Evolutionary conservation across 2,113 vertebrate genomes (phyloP).

Genomic region (Ptychochromis oligacanthus): DNA sequence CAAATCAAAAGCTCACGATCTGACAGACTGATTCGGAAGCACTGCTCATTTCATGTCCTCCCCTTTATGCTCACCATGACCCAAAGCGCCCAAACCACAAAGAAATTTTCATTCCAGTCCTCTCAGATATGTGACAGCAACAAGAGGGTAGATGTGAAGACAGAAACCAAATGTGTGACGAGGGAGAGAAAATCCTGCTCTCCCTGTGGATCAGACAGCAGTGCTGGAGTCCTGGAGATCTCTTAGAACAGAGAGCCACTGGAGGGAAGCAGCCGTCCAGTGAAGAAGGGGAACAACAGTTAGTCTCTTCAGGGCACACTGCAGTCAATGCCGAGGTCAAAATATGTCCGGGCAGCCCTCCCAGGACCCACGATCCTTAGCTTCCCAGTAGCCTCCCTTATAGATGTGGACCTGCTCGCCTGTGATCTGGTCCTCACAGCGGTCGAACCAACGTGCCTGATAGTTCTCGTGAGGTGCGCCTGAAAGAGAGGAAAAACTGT

Average conservation of each 20-base stretch:
- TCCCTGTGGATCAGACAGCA: constrained; percentile 32
- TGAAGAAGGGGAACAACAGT: constrained; percentile 1
- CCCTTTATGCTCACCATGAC: not conserved
- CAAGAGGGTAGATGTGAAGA: constrained; percentile 1
- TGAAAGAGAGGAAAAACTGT: constrained; percentile 41
- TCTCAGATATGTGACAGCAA: constrained; percentile 38
- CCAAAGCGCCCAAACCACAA: not conserved
- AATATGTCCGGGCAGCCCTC: constrained; percentile 89
- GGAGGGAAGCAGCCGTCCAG: constrained; percentile 28
- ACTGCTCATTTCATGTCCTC: constrained; percentile 17
- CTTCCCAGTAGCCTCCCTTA: constrained; percentile 94
- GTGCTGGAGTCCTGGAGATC: constrained; percentile 54
- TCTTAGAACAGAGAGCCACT: constrained; percentile 74
- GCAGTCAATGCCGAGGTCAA: constrained; percentile 63
- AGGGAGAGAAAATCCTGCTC: constrained; percentile 14
- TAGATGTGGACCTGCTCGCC: constrained; percentile 90
- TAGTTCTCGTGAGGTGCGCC: constrained; percentile 85
- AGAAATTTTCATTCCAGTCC: constrained; percentile 2
- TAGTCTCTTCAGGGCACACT: constrained; percentile 42
- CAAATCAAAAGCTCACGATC: constrained; percentile 15
- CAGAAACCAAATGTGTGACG: constrained; percentile 11
- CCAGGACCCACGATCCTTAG: constrained; percentile 88
- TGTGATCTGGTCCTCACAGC: constrained; percentile 85
- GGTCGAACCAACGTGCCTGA: constrained; percentile 91
- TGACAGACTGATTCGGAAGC: constrained; percentile 52